Evolutionary conservation across 2,888 invertebrate species (phyloP), one percentile per base, ranked within the genome.

Genomic region (Cryptops parisi): DNA sequence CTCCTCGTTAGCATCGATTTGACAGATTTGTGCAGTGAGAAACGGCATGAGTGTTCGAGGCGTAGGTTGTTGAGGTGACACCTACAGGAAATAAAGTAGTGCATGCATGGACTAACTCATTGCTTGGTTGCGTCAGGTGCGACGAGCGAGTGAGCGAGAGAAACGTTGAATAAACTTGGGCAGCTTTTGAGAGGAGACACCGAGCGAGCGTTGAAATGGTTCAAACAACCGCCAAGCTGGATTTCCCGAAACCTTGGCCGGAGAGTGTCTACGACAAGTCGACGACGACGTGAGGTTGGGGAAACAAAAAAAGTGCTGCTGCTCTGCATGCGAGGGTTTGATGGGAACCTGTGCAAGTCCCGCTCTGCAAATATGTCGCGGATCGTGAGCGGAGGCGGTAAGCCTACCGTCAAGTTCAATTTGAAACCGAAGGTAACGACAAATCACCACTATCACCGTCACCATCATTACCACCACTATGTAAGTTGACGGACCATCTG

Each of bases 331-430:
- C n/a, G n/a, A n/a, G n/a, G n/a, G n/a, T n/a, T n/a, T n/a, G n/a
- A n/a, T n/a, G n/a, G n/a, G n/a, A n/a, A n/a, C n/a, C n/a, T n/a
- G n/a, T n/a, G n/a, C n/a, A n/a, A n/a, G n/a, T n/a, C n/a, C 15
- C 33, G 15, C 15, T 9, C 33, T 33, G 6, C 15, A 9, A 9
- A 9, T 33, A 9, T 33, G 6, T 33, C 15, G 15, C 33, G 15
- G 15, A 33, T 33, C 33, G 38, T 48, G 48, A 22, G 21, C 6
- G 19, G 48, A 38, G 21, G 9, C 17, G 19, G 19, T 33, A 48
- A 48, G 48, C 48, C 48, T 33, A 33, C 48, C 9, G 48, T 48
- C 21, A 48, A 26, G 19, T 48, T 48, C 38, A 48, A 48, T 38
- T 33, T 48, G 33, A 48, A 48, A 48, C 48, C 48, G 33, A 33